Evolutionary conservation across 2,113 vertebrate species (phyloP), one percentile per base, ranked within the genome.

Genomic region (Anarhynchus alexandrinus): DNA sequence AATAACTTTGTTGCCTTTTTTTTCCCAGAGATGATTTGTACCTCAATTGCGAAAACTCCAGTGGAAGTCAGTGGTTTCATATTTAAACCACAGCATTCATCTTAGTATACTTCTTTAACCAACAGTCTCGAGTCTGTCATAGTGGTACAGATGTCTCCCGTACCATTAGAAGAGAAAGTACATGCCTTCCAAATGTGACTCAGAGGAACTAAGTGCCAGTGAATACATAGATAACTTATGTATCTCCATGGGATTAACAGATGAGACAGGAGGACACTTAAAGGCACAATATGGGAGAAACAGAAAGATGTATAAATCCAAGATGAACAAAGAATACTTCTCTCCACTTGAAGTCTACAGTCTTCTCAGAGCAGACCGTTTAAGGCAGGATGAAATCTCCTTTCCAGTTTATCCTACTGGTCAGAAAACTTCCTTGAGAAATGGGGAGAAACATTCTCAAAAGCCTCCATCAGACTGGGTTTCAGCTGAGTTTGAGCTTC

Each of bases 161-260:
- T 7, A 32, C 2, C 81, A 27, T 57, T 83, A 66, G 20, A 72
- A 72, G 30, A 58, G 9, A 58, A 91, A 83, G 2, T 30, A 47
- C 0, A 0, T 5, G 7, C n/a, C 27, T 86, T 54, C 17, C 54
- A 86, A 58, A 45, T 0, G 0, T 57, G 15, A 51, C 73, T 77
- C 54, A 83, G 49, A 54, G 21, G 3, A 79, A 29, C 5, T 26
- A 76, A 86, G 23, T 61, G 11, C 2, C 16, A 80, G 7, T 61
- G 36, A 16, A 21, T 80, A 4, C 55, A 22, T 0, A 76, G 21
- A 25, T 40, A 76, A 40, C 0, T 22, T 38, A 20, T 1, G 1
- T 36, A 12, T 27, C 47, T 74, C 23, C 14, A 9, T 25, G 10
- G 11, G 10, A 25, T 54, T 78, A 73, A 79, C 11, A 89, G 10